Evolutionary conservation across 2,888 invertebrate species (phyloP), one percentile per base, ranked within the genome.

Genomic region (Pheosia tremula): DNA sequence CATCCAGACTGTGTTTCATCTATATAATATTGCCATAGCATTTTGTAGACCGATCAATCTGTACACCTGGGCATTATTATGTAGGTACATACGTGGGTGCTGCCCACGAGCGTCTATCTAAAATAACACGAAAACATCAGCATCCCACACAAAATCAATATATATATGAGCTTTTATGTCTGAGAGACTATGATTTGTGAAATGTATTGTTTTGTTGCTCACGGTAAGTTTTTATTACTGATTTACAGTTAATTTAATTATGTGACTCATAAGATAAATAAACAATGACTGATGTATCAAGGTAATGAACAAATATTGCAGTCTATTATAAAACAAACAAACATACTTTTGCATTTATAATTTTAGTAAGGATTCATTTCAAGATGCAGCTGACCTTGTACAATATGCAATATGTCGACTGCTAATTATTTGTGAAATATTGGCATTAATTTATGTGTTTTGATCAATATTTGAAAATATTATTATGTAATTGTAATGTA

Each of bases 71-170:
- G 58, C 57, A 57, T 57, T 7, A 60, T 41, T 60, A 59, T 63
- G 69, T 69, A 71, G 59, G 76, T 69, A 64, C 69, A 61, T 63
- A 50, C 56, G 56, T 56, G 56, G 56, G 56, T 45, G 63, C 65
- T 60, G 56, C 71, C 74, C 69, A 77, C 75, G 63, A 71, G 67
- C 54, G 6, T 69, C 67, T 67, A 58, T 52, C 66, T 66, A 69
- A 68, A 71, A 75, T 69, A 69, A 62, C 71, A 66, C 64, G 66
- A 67, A 73, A 71, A 73, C 72, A 57, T 70, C 61, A 66, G 74
- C 80, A 67, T 67, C 83, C 80, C 71, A 83, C 81, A 72, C 71
- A 64, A 59, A 79, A 81, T 81, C 79, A 81, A 82, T 79, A 75
- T 11, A 57, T 65, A 56, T 4, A 7, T 24, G 8, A 4, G 13